Evolutionary conservation across 2,797 vertebrate genomes (phyloP), one percentile per base, ranked within the genome.

Genomic region (Neoniphon sammara): DNA sequence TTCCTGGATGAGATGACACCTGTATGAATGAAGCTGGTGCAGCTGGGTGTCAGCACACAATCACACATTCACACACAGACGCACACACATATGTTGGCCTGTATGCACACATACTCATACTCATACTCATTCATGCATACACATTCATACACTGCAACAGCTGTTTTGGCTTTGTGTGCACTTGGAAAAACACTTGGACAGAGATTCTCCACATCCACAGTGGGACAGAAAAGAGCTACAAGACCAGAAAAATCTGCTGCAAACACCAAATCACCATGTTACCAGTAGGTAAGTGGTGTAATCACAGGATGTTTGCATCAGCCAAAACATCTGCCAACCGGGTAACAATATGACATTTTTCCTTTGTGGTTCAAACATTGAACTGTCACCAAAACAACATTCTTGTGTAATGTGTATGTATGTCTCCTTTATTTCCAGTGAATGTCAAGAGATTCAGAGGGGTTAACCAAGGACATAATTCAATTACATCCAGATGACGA

Each of bases 1-100:
- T 87, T 84, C 76, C 77, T 72, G 72, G 66, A 65, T 54, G 15
- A 73, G 81, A 87, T 82, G 83, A 91, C 85, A 90, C 85, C 81
- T 88, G 80, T 49, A 77, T 47, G 85, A 87, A 73, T 69, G 78
- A 83, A 71, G 21, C 74, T 74, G 72, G 55, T 72, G 72, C 87
- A 89, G 85, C 70, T 84, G 80, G 59, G 61, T 86, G 79, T 71
- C 57, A 7, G 58, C 39, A 69, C 57, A 66, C 70, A 73, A 36
- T 70, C 54, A 54, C 50, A 76, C 52, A 73, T 66, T 67, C 64
- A 27, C 9, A 49, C 18, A 31, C 18, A 44, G 71, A 67, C 18
- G 64, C 30, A 39, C 42, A 61, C 14, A 50, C 46, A n/a, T 8
- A 7, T 9, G 21, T 18, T 36, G 9, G n/a, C 56, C 14, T 34